A percentile compares a stretch with the other conserved stretches of the same genome.
Evolutionary conservation across 2,888 invertebrate genomes (phyloP).

Genomic region (Tupiocoris notatus): DNA sequence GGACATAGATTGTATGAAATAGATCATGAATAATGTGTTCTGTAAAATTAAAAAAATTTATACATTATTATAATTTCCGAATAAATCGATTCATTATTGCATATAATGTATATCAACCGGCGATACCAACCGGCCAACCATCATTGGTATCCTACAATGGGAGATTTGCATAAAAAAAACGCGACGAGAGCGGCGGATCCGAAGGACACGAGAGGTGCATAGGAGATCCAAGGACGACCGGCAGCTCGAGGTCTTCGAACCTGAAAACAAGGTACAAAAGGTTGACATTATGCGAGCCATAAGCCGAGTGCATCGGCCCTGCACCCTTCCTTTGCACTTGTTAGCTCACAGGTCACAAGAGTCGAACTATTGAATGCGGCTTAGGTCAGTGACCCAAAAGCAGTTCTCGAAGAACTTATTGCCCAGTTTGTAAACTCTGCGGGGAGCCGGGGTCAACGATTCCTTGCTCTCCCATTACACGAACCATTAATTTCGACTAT

Average conservation of each 20-base stretch:
- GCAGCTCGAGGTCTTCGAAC: neutral
- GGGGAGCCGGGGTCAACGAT: neutral
- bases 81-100: too few species aligned
- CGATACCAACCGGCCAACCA: too few species aligned
- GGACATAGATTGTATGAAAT: too few species aligned
- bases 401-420: neutral
- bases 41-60: too few species aligned
- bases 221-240: neutral
- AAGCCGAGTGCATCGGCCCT: neutral
- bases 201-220: neutral
- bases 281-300: neutral
- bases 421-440: neutral
- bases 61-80: too few species aligned
- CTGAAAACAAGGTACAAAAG: neutral
- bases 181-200: neutral
- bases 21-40: too few species aligned
- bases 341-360: neutral
- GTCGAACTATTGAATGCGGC: neutral
- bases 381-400: neutral
- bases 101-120: too few species aligned
- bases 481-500: too few species aligned
- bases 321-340: neutral
- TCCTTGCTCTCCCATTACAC: too few species aligned
- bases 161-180: neutral
- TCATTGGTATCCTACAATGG: neutral